Conservation (phyloP, 2,888 invertebrate species). For the Andrena bicolor region DNA sequence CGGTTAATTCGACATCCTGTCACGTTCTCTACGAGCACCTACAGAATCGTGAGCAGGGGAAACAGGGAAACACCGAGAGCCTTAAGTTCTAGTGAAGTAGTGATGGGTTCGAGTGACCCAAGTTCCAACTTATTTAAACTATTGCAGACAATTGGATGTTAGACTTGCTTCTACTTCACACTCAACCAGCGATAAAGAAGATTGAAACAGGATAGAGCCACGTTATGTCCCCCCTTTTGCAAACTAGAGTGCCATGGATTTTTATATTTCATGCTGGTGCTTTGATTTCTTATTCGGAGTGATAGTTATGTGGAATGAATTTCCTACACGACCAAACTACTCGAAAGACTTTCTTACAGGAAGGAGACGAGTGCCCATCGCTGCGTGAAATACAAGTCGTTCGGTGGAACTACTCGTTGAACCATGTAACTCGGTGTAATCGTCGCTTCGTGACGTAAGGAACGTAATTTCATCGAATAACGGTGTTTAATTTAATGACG, state of each 20-base stretch:
- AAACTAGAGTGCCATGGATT: too few relatives aligned
- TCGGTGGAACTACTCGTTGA: slow-evolving; percentile 9
- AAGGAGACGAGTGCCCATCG: slow-evolving; percentile 35
- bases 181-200: too few relatives aligned
- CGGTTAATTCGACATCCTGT: slow-evolving; percentile 26
- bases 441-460: slow-evolving; percentile 30
- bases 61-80: too few relatives aligned
- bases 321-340: background rate
- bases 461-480: slow-evolving; percentile 41
- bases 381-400: slow-evolving; percentile 33
- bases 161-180: too few relatives aligned
- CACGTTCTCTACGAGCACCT: slow-evolving; percentile 29
- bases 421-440: slow-evolving; percentile 27
- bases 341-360: slow-evolving; percentile 31
- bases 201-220: too few relatives aligned
- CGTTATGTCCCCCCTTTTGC: too few relatives aligned
- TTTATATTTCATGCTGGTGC: too few relatives aligned
- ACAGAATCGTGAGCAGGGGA: slow-evolving; percentile 21
- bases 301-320: background rate
- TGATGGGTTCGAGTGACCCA: too few relatives aligned
- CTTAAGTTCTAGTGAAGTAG: too few relatives aligned
- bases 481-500: slow-evolving; percentile 11
- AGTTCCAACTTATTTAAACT: too few relatives aligned
- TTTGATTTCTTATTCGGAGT: too few relatives aligned
- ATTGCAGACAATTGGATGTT: too few relatives aligned